Evolutionary conservation across 2,113 vertebrate species (phyloP).

Genomic region (Trematomus loennbergii): DNA sequence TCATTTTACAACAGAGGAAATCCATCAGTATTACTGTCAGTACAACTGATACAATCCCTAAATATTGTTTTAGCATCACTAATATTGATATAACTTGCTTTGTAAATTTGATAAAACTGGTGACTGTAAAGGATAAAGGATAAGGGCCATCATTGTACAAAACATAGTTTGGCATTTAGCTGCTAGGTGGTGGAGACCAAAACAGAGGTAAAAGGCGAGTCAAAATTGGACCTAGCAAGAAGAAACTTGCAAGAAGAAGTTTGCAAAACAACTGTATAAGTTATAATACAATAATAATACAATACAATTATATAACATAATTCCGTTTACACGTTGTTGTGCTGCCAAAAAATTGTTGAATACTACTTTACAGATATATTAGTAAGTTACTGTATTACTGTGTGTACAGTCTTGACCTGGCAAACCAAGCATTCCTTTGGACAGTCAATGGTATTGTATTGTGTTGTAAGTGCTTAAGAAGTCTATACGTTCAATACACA

Average conservation of each 20-base stretch:
- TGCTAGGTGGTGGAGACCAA: background rate
- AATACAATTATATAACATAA: background rate
- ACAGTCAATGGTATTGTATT: slow-evolving; percentile 36
- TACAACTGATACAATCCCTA: background rate
- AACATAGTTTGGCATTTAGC: too few species aligned
- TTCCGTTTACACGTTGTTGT: background rate
- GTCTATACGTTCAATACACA: slow-evolving; percentile 32
- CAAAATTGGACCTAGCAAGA: background rate
- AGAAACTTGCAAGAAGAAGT: too few species aligned
- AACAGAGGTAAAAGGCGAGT: background rate
- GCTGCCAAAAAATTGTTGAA: background rate
- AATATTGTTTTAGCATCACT: background rate
- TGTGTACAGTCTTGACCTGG: background rate
- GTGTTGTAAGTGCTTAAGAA: background rate
- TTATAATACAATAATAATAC: too few species aligned
- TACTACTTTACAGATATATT: background rate
- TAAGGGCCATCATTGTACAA: too few species aligned
- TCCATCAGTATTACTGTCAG: slow-evolving; percentile 7
- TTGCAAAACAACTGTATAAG: too few species aligned
- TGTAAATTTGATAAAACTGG: background rate
- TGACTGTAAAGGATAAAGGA: background rate
- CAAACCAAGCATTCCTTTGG: slow-evolving; percentile 27
- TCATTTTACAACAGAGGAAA: slow-evolving; percentile 29
- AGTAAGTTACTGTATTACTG: background rate
- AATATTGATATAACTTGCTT: background rate